A percentile compares a stretch with the other conserved stretches of the same genome.
Evolutionary conservation across 2,113 vertebrate species (phyloP).

Genomic region (Malurus alboscapulatus): DNA sequence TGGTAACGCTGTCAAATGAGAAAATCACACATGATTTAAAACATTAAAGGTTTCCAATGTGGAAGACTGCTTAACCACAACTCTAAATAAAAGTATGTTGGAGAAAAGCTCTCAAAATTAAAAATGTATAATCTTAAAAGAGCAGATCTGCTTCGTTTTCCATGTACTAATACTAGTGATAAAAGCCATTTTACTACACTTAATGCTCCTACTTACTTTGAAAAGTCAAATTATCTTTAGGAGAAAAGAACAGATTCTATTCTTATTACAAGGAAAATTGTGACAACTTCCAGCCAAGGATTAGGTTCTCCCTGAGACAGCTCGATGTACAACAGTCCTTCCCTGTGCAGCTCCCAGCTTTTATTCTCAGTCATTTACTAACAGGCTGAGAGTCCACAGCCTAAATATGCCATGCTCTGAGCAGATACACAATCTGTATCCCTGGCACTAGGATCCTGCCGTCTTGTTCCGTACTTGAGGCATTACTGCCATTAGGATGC

Average conservation of each 20-base stretch:
- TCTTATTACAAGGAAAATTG: background rate
- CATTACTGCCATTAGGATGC: background rate
- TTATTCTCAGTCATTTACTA: background rate
- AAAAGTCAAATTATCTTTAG: background rate
- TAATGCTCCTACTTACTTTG: background rate
- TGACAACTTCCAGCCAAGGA: background rate
- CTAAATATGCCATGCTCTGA: background rate
- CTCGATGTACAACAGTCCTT: background rate
- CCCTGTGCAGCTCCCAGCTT: background rate
- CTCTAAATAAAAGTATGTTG: background rate
- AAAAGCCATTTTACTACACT: background rate
- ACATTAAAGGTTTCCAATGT: background rate
- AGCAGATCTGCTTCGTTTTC: background rate
- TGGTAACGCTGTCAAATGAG: background rate
- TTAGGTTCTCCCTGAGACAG: background rate
- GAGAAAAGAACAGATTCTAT: background rate
- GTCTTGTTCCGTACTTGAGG: background rate
- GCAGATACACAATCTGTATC: background rate
- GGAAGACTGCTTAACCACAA: background rate
- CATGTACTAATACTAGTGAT: background rate
- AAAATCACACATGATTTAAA: conserved; percentile 13
- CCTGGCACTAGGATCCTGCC: background rate
- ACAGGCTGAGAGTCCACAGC: background rate
- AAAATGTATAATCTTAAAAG: background rate
- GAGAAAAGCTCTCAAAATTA: background rate